Base-by-base conservation (phyloP, 2,113 vertebrate species). In the Thalassoma bifasciatum region DNA sequence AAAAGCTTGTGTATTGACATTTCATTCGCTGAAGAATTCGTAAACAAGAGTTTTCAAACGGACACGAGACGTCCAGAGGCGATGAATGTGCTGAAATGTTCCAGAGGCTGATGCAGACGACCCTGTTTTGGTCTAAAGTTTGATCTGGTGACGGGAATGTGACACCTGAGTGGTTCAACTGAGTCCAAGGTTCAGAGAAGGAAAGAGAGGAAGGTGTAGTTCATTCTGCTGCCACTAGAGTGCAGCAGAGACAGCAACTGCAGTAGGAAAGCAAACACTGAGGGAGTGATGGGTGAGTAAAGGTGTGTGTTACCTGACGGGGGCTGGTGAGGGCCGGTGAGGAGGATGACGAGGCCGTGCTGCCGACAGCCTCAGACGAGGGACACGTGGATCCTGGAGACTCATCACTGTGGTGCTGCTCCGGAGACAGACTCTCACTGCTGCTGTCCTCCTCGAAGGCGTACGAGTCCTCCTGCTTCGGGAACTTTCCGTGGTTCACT, bases 361-460 rank as follows among this genome's bases (percentile, higher is more conserved):
- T 86, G 58, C 87, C 89, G 49, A 95, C 95, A n/a, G 88, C 72
- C 70, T 94, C 93, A 0, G 91, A 72, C 0, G 94, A 87, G 4
- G 93, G 94, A 80, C 94, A 94, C 0, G 84, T 88, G 2, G 94
- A 95, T 22, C 92, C 94, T 68, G 94, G 96, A 2, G 95, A 95
- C 77, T 97, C 96, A 21, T 97, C 94, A 10, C 93, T 94, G 84
- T 93, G 91, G 46, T 92, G 86, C 84, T 96, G 96, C 71, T 97
- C 96, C 0, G 96, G 97, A 81, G 96, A 98, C 84, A 98, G 92
- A 64, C 95, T 95, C 47, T 98, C 97, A 0, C 95, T 96, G 93
- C 97, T 96, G 94, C 97, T 99, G 89, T 99, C 97, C 87, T 99
- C 98, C 83, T 99, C 98, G 63, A 99, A 99, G 17, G 95, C 95